Evolutionary conservation across 2,113 vertebrate genomes (phyloP).

Genomic region (Actenoides lindsayi): DNA sequence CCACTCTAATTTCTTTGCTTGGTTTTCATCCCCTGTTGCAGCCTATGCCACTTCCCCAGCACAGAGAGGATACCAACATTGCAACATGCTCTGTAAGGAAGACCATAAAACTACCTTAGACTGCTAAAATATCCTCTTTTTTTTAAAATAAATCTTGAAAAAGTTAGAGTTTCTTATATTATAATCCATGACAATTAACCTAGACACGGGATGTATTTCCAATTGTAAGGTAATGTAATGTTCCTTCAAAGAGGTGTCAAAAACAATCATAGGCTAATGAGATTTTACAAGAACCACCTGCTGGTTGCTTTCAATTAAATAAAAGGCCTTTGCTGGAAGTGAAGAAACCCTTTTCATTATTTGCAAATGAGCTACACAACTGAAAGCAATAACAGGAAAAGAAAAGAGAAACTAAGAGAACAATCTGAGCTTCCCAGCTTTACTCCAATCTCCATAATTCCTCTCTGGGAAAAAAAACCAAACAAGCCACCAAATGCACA

Average conservation of each 20-base stretch:
- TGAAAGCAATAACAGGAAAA: background rate
- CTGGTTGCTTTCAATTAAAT: slow-evolving; percentile 57
- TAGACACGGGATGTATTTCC: background rate
- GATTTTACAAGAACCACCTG: slow-evolving; percentile 26
- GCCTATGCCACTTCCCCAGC: background rate
- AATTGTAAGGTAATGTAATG: background rate
- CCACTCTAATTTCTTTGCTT: background rate
- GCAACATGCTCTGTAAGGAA: background rate
- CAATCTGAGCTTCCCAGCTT: background rate
- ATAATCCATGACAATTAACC: slow-evolving; percentile 10
- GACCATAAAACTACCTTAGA: background rate
- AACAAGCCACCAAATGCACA: background rate
- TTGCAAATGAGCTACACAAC: background rate
- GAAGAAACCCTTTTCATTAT: slow-evolving; percentile 17
- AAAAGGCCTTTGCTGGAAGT: background rate
- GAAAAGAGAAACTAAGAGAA: background rate
- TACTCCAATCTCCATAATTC: background rate
- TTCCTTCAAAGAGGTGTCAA: slow-evolving; percentile 48
- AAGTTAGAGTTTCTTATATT: background rate
- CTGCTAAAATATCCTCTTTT: background rate
- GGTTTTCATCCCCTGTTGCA: background rate
- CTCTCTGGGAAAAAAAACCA: background rate
- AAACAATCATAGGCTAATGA: slow-evolving; percentile 47
- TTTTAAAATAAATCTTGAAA: background rate
- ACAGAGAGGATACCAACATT: background rate